Base-by-base conservation (phyloP, 2,888 invertebrate species). In the Morpho achilles region DNA sequence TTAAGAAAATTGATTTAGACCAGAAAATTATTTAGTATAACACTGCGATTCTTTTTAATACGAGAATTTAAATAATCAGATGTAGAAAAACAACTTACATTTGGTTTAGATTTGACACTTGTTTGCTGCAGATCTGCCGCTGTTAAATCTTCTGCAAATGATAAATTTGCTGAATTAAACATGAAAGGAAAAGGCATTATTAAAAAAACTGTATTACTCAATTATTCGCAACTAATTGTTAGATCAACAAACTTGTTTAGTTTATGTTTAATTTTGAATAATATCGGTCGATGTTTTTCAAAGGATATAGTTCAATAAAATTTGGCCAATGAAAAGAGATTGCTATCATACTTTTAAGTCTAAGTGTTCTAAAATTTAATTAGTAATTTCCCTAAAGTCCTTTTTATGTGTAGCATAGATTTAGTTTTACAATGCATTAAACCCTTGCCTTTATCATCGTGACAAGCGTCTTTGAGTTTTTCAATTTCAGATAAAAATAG, bases 61-160 rank as follows among this genome's bases (percentile, higher is more conserved):
- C 3, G 32, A 32, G 3, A 32, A 32, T 5, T 5, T 32, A 32
- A 32, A 32, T 32, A 16, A 16, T 16, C 16, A 16, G 32, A 5
- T 32, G 32, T 32, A 32, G 32, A 32, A 32, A 32, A 32, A 10
- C 32, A 42, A 57, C 56, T 58, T 49, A 61, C 63, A 23, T 49
- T 45, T 7, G 53, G 48, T 10, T 53, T 23, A 10, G 56, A 8
- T 8, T 44, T 22, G 3, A 32, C 16, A 16, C 9, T 42, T 47
- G 40, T 69, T 75, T 57, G 49, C 45, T 60, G 60, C 10, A 32
- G 16, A 7, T 41, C 43, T 23, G 53, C 55, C 8, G 50, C 8
- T 46, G 49, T 7, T 7, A 82, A 47, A 81, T 56, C 60, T 76
- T 78, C 85, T 87, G 67, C 3, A 58, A 66, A 64, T 45, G 45